Evolutionary conservation across 2,113 vertebrate species (phyloP).

Genomic region (Gambusia affinis): DNA sequence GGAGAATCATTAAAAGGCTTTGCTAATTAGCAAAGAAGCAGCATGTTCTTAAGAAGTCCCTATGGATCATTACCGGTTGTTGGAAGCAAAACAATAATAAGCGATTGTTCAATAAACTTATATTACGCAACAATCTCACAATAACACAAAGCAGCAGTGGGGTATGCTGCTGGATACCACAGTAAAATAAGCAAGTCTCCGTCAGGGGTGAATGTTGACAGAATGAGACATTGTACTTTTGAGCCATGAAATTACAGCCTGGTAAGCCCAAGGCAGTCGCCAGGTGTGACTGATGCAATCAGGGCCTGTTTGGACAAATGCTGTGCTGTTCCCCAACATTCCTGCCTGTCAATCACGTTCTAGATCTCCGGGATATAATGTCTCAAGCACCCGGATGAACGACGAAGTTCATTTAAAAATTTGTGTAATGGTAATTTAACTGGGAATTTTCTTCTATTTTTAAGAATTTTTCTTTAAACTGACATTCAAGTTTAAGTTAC

Average conservation of each 20-base stretch:
- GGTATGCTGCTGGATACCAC: slow-evolving; percentile 24
- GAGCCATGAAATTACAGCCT: slow-evolving; percentile 81
- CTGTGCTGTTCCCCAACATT: slow-evolving; percentile 58
- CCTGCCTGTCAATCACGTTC: slow-evolving; percentile 73
- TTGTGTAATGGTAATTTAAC: neutral
- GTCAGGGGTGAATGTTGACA: slow-evolving; percentile 75
- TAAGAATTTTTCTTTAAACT: no score
- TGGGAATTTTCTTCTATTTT: no score
- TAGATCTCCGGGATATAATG: slow-evolving; percentile 60
- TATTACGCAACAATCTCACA: neutral
- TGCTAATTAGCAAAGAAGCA: slow-evolving; percentile 18
- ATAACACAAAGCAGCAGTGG: slow-evolving; percentile 9
- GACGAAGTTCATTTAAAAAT: slow-evolving; percentile 33
- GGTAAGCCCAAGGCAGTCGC: slow-evolving; percentile 77
- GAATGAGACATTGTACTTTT: slow-evolving; percentile 80
- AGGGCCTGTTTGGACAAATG: slow-evolving; percentile 74
- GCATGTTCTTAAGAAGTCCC: slow-evolving; percentile 34
- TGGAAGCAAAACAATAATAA: slow-evolving; percentile 13
- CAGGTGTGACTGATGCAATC: slow-evolving; percentile 81
- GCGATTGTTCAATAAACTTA: neutral
- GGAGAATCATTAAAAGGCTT: slow-evolving; percentile 27
- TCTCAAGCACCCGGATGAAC: slow-evolving; percentile 35
- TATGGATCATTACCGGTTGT: slow-evolving; percentile 35
- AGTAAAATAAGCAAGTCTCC: slow-evolving; percentile 62
- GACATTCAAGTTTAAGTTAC: neutral